phyloP scores from a whole-genome alignment of 2,797 vertebrate genomes.

The Fratercula arctica region DNA sequence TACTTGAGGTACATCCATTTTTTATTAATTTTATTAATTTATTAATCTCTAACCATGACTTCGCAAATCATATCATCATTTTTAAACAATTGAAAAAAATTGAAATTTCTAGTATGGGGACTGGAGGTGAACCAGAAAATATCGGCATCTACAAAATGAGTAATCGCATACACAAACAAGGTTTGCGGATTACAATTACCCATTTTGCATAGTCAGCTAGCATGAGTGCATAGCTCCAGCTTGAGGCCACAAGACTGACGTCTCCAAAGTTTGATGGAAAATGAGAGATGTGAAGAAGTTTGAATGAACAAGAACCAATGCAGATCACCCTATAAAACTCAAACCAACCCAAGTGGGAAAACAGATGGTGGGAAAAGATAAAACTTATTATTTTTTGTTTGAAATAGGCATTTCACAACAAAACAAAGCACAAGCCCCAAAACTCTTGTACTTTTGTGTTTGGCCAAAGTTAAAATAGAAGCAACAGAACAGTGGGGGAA shows the following conservation, averaged over 20 bases:
- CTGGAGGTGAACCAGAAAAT: background rate
- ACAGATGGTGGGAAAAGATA: slow-evolving; percentile 4
- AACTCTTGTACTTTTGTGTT: background rate
- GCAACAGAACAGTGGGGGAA: background rate
- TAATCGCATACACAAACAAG: background rate
- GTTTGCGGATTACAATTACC: background rate
- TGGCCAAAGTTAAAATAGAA: background rate
- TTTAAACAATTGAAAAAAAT: background rate
- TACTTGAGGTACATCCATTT: background rate
- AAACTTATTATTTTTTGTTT: background rate
- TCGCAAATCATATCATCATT: background rate
- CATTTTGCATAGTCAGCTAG: background rate
- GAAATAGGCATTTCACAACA: slow-evolving; percentile 33
- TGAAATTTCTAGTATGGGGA: background rate
- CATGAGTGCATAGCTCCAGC: background rate
- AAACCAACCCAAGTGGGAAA: background rate
- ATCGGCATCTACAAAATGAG: background rate
- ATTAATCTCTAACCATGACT: background rate
- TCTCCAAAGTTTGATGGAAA: background rate
- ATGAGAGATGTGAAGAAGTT: background rate
- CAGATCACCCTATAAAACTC: background rate
- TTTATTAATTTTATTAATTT: too few relatives aligned
- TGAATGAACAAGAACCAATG: background rate
- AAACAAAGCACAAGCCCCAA: background rate
- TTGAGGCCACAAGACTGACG: background rate